Base-by-base conservation (phyloP, 23 tunicate species). In the Phallusia fumigata region DNA sequence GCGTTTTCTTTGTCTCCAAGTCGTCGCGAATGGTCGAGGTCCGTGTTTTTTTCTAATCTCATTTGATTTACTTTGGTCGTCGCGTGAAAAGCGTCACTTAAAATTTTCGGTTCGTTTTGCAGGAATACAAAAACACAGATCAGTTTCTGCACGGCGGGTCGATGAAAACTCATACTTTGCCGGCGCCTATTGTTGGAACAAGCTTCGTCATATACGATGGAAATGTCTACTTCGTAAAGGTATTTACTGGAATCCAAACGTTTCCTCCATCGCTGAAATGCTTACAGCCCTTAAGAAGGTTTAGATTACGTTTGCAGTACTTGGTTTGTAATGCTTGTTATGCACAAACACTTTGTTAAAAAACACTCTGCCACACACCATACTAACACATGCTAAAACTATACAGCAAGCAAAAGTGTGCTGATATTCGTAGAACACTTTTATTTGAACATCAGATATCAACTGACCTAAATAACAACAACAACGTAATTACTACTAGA, bases 121-220 rank as follows among this genome's bases (percentile, higher is more conserved):
- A 80, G 84, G 90, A 89, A 76, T 89, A 84, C 65, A 65, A 40
- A 36, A 75, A 75, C 33, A 86, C 73, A 52, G 95, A 84, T 0
- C 40, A 83, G 18, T 92, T 92, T 75, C 53, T 87, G 18, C 65
- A 34, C 22, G 97, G 97, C 21, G 82, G 52, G 0, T 53, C 82
- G 8, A 45, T 33, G 1, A 33, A 47, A 24, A 34, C 47, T 0
- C 82, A 87, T 47, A 52, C 73, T 3, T 77, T 92, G 24, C 97
- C 87, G 2, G 83, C 78, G 18, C 74, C 64, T 13, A 58, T 87
- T 28, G 65, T 78, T 22, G 83, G 79, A 45, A 85, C 85, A 15
- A 92, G 84, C 51, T 74, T 83, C 44, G 88, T 92, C n/a, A 72
- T 92, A 15, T 87, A 83, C 65, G 97, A 92, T 76, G 86, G 91